Evolutionary conservation across 2,888 invertebrate species (phyloP).

Genomic region (Agapetus fuscipes): DNA sequence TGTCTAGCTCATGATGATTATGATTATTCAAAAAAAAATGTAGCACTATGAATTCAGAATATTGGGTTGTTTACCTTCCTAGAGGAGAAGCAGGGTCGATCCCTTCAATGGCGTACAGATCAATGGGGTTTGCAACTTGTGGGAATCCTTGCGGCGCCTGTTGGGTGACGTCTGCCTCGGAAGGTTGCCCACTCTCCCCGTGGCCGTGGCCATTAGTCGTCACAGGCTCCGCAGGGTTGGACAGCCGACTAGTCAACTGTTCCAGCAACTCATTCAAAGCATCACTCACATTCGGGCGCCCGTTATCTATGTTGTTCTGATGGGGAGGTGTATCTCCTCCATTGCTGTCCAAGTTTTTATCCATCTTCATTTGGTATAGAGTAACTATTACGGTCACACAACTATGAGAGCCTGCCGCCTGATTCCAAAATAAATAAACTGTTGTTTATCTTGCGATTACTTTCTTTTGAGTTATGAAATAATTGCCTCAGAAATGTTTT

Average conservation of each 20-base stretch:
- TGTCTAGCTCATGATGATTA: no score
- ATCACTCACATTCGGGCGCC: constrained; percentile 13
- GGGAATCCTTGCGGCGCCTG: constrained; percentile 6
- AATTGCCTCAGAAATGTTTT: no score
- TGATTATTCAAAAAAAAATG: no score
- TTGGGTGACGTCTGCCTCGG: constrained; percentile 9
- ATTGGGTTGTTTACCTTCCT: no score
- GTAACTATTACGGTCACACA: no score
- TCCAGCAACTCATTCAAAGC: constrained; percentile 17
- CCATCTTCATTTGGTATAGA: constrained; percentile 38
- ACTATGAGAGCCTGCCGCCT: no score
- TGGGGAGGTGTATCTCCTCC: constrained; percentile 35
- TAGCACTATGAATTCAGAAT: no score
- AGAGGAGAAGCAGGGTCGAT: constrained; percentile 43
- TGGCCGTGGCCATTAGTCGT: neutral
- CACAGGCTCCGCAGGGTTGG: neutral
- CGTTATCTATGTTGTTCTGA: constrained; percentile 13
- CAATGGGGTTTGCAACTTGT: constrained; percentile 28
- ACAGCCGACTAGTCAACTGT: constrained; percentile 13
- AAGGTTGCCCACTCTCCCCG: neutral
- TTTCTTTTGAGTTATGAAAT: no score
- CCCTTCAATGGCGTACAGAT: constrained; percentile 37
- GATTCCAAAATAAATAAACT: no score
- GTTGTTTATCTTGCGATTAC: no score
- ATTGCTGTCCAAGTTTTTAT: constrained; percentile 43